Evolutionary conservation across 2,888 invertebrate species (phyloP), one percentile per base, ranked within the genome.

Genomic region (Polylopha cassiicola): DNA sequence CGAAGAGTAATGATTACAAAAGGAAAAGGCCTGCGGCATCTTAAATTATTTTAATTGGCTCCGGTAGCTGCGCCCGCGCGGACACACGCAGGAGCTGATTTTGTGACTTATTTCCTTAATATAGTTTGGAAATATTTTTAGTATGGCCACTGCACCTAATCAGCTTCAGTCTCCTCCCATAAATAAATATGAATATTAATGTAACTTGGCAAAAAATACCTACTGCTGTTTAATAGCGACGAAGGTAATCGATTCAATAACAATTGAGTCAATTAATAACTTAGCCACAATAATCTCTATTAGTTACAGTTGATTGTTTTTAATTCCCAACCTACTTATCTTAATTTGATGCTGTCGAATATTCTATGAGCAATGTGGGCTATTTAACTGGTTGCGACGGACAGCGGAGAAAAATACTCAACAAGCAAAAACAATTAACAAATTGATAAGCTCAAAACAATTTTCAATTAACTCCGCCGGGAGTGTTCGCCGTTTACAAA

Each of bases 21-120:
- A 81, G 77, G 78, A 81, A 79, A 82, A 81, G 68, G 73, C 80
- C 67, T 51, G 65, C 62, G 74, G 84, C 81, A 65, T 79, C 75
- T 80, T 80, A 77, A 84, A 85, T 86, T 85, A 86, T 85, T 86
- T 85, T 86, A 86, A 86, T 86, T 86, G 85, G 82, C 77, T 82
- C 74, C 85, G 80, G 86, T 86, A 86, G 86, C 86, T 70, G 63
- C 66, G 68, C 55, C 64, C 55, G n/a, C 55, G 60, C 54, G 60
- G 67, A 53, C 51, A 62, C 65, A 57, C 58, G 64, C 60, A 65
- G 30, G 32, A 41, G 24, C 38, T 31, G 41, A 39, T 42, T 44
- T 33, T 44, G 37, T 44, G 44, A 42, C 47, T 32, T 16, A 30
- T 39, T 33, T 37, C 37, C 31, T 39, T 61, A 58, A 56, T 58